Base-by-base conservation (phyloP, 2,888 invertebrate species). In the Cosmopolites sordidus region DNA sequence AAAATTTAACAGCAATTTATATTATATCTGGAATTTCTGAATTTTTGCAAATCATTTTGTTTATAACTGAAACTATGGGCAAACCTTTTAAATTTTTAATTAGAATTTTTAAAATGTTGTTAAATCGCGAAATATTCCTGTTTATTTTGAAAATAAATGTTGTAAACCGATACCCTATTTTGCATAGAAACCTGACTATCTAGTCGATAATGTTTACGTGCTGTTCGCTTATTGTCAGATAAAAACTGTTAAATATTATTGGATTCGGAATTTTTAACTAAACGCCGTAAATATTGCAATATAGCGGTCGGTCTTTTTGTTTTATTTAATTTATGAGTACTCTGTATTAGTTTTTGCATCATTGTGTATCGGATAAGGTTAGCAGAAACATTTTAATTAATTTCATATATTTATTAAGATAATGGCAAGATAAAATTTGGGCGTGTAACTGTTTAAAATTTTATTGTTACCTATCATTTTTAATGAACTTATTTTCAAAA, bases 291-390 rank as follows among this genome's bases (percentile, higher is more conserved):
- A 33, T 33, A 33, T 33, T 33, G 33, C 33, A 33, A 11, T 33
- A 33, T 33, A 4, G 5, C 9, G 27, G 9, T 27, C 5, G 12
- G n/a, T 33, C 33, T 33, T 33, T 33, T 33, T 33, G 33, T 33
- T 12, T 33, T 33, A n/a, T 33, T 33, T 33, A 33, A 33, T 33
- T 33, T 33, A 33, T 33, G 11, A 33, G 11, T 33, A 12, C n/a
- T 12, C 33, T 9, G 8, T 33, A 33, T 22, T 39, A 38, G 46
- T 16, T 39, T 46, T 46, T 39, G 39, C 27, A 46, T 46, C 27
- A 46, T 27, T 39, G 12, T 6, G 14, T 39, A 16, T 33, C 17
- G 17, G 18, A 8, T 33, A 17, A 33, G 37, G 22, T 18, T 39
- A 11, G 16, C 38, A 37, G 12, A 39, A 46, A 38, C 16, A 22